These are phyloP conservation scores for Hipparchia sbordonii DNA, from an alignment of 2,888 invertebrate species.

Conservation along the genomic window DNA sequence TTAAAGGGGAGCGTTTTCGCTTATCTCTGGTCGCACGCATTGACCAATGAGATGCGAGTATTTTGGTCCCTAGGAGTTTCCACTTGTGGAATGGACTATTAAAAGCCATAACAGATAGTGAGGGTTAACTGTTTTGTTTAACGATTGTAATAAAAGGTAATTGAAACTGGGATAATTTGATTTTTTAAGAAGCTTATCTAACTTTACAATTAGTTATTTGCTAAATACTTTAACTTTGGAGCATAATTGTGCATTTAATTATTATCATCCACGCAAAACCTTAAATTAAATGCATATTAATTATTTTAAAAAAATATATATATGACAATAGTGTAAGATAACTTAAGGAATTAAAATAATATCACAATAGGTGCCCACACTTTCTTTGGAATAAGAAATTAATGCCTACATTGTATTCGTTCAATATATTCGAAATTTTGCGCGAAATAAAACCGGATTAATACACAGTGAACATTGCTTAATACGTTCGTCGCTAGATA, in stretches of 20 bases:
- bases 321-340: constrained; percentile 7
- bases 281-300: constrained; percentile 20
- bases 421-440: constrained; percentile 22
- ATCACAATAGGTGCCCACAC: constrained; percentile 41
- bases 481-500: background rate
- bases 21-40: too few species aligned
- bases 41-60: too few species aligned
- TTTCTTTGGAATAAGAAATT: constrained; percentile 39
- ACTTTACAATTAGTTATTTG: constrained; percentile 14
- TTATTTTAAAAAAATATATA: constrained; percentile 12
- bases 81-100: too few species aligned
- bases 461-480: background rate
- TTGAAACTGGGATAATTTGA: constrained; percentile 3
- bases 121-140: background rate
- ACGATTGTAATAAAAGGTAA: background rate
- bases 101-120: background rate
- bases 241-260: constrained; percentile 38
- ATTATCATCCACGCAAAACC: constrained; percentile 28
- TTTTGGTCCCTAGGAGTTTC: too few species aligned
- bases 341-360: constrained; percentile 35
- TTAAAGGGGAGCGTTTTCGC: too few species aligned
- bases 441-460: constrained; percentile 12
- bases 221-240: constrained; percentile 24
- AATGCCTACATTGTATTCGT: constrained; percentile 2
- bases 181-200: background rate